Conservation (phyloP, 2,888 invertebrate genomes). For the Thumatha senex region DNA sequence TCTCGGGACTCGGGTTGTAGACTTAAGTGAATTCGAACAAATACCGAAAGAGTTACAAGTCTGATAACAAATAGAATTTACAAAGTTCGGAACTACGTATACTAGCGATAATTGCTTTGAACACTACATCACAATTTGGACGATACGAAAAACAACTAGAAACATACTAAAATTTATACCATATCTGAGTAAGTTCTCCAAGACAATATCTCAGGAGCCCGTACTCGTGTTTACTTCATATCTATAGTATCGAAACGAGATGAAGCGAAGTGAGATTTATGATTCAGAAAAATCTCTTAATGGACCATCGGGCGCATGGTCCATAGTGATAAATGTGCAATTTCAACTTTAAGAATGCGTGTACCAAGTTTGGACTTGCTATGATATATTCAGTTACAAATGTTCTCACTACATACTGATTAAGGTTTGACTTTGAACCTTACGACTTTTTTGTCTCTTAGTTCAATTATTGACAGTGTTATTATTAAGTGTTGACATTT, state of each 20-base stretch:
- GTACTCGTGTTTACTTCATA: slow-evolving; percentile 67
- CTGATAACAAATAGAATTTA: neutral
- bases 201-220: slow-evolving; percentile 44
- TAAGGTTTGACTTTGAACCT: slow-evolving; percentile 40
- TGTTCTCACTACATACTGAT: slow-evolving; percentile 57
- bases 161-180: slow-evolving; percentile 18
- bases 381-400: slow-evolving; percentile 74
- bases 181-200: slow-evolving; percentile 29
- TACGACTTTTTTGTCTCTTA: slow-evolving; percentile 20
- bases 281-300: slow-evolving; percentile 82
- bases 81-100: too few species aligned
- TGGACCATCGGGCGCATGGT: slow-evolving; percentile 77
- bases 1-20: too few species aligned
- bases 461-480: slow-evolving; percentile 16
- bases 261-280: slow-evolving; percentile 82
- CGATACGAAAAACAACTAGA: slow-evolving; percentile 7
- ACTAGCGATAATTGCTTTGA: neutral
- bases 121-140: slow-evolving; percentile 3
- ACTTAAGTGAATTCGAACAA: too few species aligned
- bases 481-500: neutral
- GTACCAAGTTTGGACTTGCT: slow-evolving; percentile 76
- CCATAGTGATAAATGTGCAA: slow-evolving; percentile 80
- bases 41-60: neutral
- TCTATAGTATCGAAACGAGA: slow-evolving; percentile 74
- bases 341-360: slow-evolving; percentile 80